Base-by-base conservation (phyloP, 1,140 invertebrate genomes). In the Conopomorpha cramerella region DNA sequence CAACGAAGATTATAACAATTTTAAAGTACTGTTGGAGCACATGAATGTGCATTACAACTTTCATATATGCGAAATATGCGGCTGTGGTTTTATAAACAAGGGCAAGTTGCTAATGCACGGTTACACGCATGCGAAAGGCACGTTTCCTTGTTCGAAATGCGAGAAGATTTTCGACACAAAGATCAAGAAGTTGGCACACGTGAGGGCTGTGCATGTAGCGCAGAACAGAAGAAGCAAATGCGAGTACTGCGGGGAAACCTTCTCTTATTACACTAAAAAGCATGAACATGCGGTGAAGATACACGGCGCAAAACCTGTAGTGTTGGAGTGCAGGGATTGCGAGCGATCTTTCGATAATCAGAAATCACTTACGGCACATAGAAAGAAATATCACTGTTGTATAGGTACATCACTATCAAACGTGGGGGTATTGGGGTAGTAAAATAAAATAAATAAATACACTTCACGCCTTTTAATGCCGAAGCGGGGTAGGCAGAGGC, bases 11-110 rank as follows among this genome's bases (percentile, higher is more conserved):
- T 61, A 54, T n/a, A 59, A 55, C 16, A 61, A 61, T 32, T 68
- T 68, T 29, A 65, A 68, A 49, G 39, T 62, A 4, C 31, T 71
- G 6, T 34, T 55, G 1, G 57, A 60, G 28, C 66, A 71, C 28
- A 71, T 72, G 64, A 68, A 67, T 31, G 18, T 37, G 0, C 67
- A 72, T 39, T 72, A 39, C 13, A 46, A 42, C 16, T 66, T 66
- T 35, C 54, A 57, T 26, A 37, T 64, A 4, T 71, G 66, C 33
- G 50, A 55, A 3, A 41, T 40, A 4, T 70, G 65, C 26, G 60
- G 54, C 0, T 43, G 45, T 0, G 59, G 63, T 1, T 73, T 66
- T 28, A 52, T 71, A 0, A 70, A 54, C 13, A 57, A 50, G 28
- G 34, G 45, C 2, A 61, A 49, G 0, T 26, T 63, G 6, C 42